Evolutionary conservation across 2,797 vertebrate species (phyloP), one percentile per base, ranked within the genome.

Genomic region (Muraenolepis orangiensis): DNA sequence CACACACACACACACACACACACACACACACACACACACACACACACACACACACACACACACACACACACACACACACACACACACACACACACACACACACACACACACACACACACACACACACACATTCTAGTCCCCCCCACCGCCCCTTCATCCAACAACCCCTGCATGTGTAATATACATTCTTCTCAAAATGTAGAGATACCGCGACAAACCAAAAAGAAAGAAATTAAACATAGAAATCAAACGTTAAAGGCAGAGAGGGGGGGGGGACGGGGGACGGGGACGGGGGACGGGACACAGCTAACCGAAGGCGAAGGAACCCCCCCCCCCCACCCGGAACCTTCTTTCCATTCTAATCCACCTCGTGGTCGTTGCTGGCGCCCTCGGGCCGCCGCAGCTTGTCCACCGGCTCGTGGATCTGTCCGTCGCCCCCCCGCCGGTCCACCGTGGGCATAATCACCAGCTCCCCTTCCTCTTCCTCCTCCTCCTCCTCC

Each of bases 351-450:
- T n/a, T n/a, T n/a, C n/a, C n/a, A n/a, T n/a, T 82, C 91, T 96
- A 99, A 95, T 96, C 95, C 84, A 97, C 95, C 91, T 96, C 96
- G 0, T 91, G 95, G 89, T 99, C 97, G 0, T 97, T 98, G 92
- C 96, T 97, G 81, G 97, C 97, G 1, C 96, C 98, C 85, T 98
- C 98, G 0, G 97, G 97, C 81, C 95, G 93, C 82, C 96, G 93
- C 81, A 98, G 94, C 92, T 99, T 98, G 82, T 99, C 97, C 86
- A 97, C 97, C 75, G 95, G 97, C 93, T 99, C 97, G 0, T 97
- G 98, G 89, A 99, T 98, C 90, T 99, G 97, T 91, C 97, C 97
- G 0, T 98, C 97, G 1, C 97, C 97, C 3, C 97, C 97, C 83
- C 94, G 91, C 16, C 96, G 94, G 87, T 97, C 96, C 91, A 96